These are phyloP conservation scores for Octopus bimaculoides DNA, from an alignment of 1,140 invertebrate species.

Conservation along the genomic window DNA sequence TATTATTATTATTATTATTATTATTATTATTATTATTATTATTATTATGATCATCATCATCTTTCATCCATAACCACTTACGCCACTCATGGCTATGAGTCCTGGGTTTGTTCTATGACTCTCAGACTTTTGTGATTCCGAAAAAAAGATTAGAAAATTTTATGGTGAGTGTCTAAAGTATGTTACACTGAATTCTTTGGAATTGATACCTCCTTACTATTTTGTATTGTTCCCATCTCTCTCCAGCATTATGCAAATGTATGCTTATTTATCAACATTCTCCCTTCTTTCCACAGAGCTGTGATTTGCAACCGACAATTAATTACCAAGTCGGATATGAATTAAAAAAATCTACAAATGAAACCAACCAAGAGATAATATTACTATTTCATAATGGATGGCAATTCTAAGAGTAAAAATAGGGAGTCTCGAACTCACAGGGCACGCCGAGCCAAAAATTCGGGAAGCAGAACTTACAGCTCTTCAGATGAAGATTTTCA, in stretches of 20 bases:
- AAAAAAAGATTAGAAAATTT: too few species aligned
- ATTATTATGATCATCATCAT: too few species aligned
- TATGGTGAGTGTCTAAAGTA: too few species aligned
- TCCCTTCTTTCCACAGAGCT: neutral
- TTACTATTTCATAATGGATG: conserved; percentile 21
- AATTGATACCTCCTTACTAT: neutral
- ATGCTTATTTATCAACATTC: neutral
- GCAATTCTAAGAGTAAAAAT: conserved; percentile 18
- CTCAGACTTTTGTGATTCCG: too few species aligned
- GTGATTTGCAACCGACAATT: neutral
- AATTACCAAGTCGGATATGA: conserved; percentile 11
- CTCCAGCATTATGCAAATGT: neutral
- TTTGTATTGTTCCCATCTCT: neutral
- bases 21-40: too few species aligned
- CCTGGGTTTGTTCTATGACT: too few species aligned
- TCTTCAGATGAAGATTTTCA: conserved; percentile 49
- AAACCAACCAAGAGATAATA: conserved; percentile 15
- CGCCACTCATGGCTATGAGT: too few species aligned
- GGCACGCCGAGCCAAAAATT: conserved; percentile 29
- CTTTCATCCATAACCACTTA: too few species aligned
- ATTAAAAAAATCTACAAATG: neutral
- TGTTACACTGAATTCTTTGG: neutral
- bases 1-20: too few species aligned
- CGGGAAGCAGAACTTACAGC: conserved; percentile 42
- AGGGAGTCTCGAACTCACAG: conserved; percentile 22